Conservation (phyloP, 2,888 invertebrate species). For the Nasonovia ribisnigri region DNA sequence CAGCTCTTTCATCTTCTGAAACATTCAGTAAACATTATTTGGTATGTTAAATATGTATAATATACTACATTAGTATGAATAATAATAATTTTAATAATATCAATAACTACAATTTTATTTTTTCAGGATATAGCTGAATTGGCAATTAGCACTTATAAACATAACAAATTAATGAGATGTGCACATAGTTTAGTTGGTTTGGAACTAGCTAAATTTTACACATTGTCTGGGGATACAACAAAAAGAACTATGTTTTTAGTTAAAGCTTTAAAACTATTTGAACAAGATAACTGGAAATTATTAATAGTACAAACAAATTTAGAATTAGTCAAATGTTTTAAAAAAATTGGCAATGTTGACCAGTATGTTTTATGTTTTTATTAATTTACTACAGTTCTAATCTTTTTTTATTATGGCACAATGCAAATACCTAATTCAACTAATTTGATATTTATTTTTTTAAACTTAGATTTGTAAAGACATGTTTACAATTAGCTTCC, state of each 20-base stretch:
- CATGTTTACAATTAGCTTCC: constrained; percentile 84
- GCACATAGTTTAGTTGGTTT: constrained; percentile 86
- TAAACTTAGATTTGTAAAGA: constrained; percentile 78
- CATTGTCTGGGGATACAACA: constrained; percentile 85
- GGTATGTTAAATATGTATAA: constrained; percentile 70
- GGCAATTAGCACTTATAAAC: constrained; percentile 96
- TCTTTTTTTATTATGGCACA: not conserved
- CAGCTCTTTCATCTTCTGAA: constrained; percentile 89
- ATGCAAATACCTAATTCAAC: not conserved
- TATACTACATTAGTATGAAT: constrained; percentile 10
- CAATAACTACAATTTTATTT: constrained; percentile 60
- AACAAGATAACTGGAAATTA: constrained; percentile 88
- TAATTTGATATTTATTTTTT: constrained; percentile 36
- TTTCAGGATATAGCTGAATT: constrained; percentile 87
- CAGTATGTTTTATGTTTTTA: constrained; percentile 72
- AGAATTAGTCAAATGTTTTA: constrained; percentile 87
- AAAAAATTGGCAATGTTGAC: constrained; percentile 82
- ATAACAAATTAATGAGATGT: constrained; percentile 84
- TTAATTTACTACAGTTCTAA: constrained; percentile 6
- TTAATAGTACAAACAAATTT: constrained; percentile 86
- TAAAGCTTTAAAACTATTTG: constrained; percentile 87
- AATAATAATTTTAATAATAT: constrained; percentile 58
- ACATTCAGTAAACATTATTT: constrained; percentile 91
- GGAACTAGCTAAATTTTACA: constrained; percentile 91
- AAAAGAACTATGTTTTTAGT: constrained; percentile 91